phyloP scores from a whole-genome alignment of 2,113 vertebrate species.

The Peromyscus californicus region DNA sequence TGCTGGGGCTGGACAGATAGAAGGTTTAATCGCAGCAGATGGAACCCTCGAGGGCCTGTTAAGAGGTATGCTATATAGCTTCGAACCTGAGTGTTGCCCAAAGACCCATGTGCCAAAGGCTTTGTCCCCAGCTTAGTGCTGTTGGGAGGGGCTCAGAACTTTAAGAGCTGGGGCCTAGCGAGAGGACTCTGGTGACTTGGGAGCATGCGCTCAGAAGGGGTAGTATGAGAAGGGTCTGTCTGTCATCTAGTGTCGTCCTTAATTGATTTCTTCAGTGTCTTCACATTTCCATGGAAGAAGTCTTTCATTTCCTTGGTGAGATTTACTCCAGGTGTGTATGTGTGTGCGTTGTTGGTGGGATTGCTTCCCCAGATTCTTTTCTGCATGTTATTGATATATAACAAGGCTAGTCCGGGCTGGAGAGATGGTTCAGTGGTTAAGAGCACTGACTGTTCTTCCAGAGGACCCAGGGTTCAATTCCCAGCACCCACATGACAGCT shows the following conservation, averaged over 20 bases:
- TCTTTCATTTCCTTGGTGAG: neutral
- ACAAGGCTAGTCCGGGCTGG: neutral
- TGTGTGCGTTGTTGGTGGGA: neutral
- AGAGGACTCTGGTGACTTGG: neutral
- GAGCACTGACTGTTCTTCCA: too few species aligned
- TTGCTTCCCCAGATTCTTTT: neutral
- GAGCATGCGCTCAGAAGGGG: neutral
- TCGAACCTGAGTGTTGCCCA: neutral
- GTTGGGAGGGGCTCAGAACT: neutral
- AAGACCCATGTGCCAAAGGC: neutral
- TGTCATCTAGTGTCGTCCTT: neutral
- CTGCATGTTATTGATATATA: neutral
- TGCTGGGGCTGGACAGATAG: neutral
- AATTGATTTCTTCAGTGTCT: neutral
- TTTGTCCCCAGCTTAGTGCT: neutral
- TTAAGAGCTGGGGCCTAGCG: neutral
- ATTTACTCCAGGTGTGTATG: neutral
- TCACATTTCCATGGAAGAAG: neutral
- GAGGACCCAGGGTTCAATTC: too few species aligned
- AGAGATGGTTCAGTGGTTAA: too few species aligned
- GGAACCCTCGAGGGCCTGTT: neutral
- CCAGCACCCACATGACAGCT: too few species aligned
- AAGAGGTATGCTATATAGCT: neutral
- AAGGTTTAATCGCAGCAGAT: neutral
- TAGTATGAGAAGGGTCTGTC: neutral